Base-by-base conservation (phyloP, 2,888 invertebrate genomes). In the Pyrgus malvae region DNA sequence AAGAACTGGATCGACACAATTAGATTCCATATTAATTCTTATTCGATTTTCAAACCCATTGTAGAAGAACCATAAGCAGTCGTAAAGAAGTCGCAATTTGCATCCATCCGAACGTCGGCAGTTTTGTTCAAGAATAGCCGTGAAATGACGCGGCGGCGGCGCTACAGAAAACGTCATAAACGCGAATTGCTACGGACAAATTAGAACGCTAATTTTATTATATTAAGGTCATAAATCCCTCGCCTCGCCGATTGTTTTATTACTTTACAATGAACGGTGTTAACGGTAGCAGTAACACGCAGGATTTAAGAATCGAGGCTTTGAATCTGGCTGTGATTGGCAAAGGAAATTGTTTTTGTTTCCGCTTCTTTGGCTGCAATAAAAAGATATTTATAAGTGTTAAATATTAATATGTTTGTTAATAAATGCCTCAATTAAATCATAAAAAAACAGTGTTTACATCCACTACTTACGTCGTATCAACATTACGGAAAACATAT, bases 1-100 rank as follows among this genome's bases (percentile, higher is more conserved):
- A n/a, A n/a, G n/a, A n/a, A n/a, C n/a, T n/a, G n/a, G n/a, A n/a
- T n/a, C n/a, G n/a, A n/a, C n/a, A n/a, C n/a, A n/a, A n/a, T n/a
- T n/a, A n/a, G n/a, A n/a, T n/a, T n/a, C n/a, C n/a, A n/a, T n/a
- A n/a, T n/a, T n/a, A n/a, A n/a, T n/a, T n/a, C n/a, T n/a, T n/a
- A n/a, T n/a, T n/a, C n/a, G n/a, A n/a, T n/a, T n/a, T n/a, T n/a
- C n/a, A n/a, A n/a, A n/a, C n/a, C n/a, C n/a, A n/a, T n/a, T 54
- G 53, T 54, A 31, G 1, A 54, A 17, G 16, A 44, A 14, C 23
- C 45, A 17, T 16, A 12, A 75, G 67, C 69, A 71, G 75, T 83
- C 83, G 83, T 87, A 85, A 88, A 86, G 74, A 72, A 74, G 72
- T 72, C 78, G 84, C 80, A 85, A 89, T 87, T 86, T 85, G 83